phyloP scores from a whole-genome alignment of 2,113 vertebrate species.

The Herpetotheres cachinnans region DNA sequence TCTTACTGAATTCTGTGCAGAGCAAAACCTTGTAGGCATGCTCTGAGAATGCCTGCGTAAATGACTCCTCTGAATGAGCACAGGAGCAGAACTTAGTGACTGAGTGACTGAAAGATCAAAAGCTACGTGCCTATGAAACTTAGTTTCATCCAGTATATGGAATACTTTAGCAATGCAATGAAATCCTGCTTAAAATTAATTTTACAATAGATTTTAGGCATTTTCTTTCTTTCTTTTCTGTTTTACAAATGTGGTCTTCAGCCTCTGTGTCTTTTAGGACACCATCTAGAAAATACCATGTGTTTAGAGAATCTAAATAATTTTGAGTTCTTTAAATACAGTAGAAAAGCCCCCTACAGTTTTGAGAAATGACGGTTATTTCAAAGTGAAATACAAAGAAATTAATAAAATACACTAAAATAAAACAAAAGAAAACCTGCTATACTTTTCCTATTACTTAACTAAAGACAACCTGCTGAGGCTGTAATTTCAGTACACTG shows the following conservation, averaged over 20 bases:
- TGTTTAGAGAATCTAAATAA: neutral
- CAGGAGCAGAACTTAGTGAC: neutral
- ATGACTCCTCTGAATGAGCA: neutral
- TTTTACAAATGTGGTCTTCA: neutral
- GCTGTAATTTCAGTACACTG: neutral
- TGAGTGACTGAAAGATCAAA: neutral
- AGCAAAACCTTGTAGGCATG: neutral
- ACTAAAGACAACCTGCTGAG: neutral
- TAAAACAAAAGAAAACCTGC: too few species aligned
- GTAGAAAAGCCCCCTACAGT: neutral
- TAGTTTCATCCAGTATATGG: neutral
- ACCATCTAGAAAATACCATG: neutral
- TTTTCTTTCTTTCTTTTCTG: neutral
- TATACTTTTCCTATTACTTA: neutral
- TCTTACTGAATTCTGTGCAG: neutral
- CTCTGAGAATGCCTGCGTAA: neutral
- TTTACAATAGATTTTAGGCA: neutral
- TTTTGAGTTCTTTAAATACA: neutral
- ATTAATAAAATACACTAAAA: neutral
- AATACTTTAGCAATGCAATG: neutral
- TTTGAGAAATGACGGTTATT: neutral
- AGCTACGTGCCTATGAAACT: neutral
- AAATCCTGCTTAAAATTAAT: neutral
- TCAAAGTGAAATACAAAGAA: neutral
- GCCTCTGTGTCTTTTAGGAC: neutral